Conservation (phyloP, 1,140 invertebrate species). For the Papilio polytes region DNA sequence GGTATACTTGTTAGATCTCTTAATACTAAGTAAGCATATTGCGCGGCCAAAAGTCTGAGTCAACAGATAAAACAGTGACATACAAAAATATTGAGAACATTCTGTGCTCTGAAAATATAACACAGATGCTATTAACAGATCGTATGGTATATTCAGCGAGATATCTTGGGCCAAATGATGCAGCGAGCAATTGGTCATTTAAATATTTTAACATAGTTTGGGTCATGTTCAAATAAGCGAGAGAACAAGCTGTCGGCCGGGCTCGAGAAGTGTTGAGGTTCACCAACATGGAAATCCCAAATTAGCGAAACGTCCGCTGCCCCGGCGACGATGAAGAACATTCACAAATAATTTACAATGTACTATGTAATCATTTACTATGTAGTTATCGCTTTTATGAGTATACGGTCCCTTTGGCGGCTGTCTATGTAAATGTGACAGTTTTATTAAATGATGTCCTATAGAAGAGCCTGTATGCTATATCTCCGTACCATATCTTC, state of each 20-base stretch:
- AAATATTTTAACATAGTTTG: neutral
- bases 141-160: neutral
- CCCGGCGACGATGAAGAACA: neutral
- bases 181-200: neutral
- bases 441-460: neutral
- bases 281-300: constrained; percentile 18
- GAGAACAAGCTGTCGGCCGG: too few species aligned
- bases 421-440: neutral
- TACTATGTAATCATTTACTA: too few species aligned
- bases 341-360: neutral
- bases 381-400: neutral
- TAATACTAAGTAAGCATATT: neutral
- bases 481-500: neutral
- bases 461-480: neutral
- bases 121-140: neutral
- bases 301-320: neutral
- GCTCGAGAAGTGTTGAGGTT: too few species aligned
- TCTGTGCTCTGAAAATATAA: neutral
- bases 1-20: neutral
- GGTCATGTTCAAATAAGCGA: too few species aligned
- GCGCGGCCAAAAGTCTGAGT: neutral
- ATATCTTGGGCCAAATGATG: neutral
- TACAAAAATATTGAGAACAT: neutral
- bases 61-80: neutral
- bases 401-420: neutral